Conservation (phyloP, 2,797 vertebrate species). For the Carapus acus region DNA sequence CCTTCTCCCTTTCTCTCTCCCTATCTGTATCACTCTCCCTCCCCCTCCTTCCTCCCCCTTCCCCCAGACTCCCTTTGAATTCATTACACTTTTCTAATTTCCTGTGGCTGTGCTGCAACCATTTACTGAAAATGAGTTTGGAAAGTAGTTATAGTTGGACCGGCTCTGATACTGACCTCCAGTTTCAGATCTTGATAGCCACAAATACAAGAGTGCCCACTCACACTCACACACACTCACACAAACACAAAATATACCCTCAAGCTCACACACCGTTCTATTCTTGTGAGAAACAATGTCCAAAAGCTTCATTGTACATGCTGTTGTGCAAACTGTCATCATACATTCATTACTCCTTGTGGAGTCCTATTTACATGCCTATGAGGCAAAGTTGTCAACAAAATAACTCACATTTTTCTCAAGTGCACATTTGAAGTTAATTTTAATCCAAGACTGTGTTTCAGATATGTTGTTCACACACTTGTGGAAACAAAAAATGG, state of each 20-base stretch:
- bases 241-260: background rate
- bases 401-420: no score
- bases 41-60: background rate
- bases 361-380: no score
- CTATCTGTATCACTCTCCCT: no score
- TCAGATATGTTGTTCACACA: no score
- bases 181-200: constrained; percentile 49
- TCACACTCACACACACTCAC: background rate
- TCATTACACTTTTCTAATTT: constrained; percentile 61
- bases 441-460: no score
- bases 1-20: constrained; percentile 1
- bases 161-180: constrained; percentile 41
- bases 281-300: no score
- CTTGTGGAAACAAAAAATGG: no score
- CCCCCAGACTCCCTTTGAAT: constrained; percentile 31
- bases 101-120: constrained; percentile 52
- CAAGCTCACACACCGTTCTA: constrained; percentile 15
- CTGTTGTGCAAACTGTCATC: no score
- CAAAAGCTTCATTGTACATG: no score
- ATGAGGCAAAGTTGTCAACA: no score
- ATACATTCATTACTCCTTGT: no score
- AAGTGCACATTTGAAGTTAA: no score
- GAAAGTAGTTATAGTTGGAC: constrained; percentile 48
- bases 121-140: constrained; percentile 57
- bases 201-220: constrained; percentile 20